Evolutionary conservation across 2,113 vertebrate genomes (phyloP).

Genomic region (Oryctolagus cuniculus): mOryCun1.1 NC_091433.1:166480501-166481000

Average conservation of each 20-base stretch:
- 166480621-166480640: neutral
- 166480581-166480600: neutral
- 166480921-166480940: neutral
- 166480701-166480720: neutral
- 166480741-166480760: neutral
- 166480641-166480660: neutral
- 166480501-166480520: neutral
- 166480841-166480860: neutral
- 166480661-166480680: neutral
- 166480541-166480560: constrained; percentile 28
- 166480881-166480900: neutral
- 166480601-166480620: neutral
- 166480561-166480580: neutral
- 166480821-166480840: neutral
- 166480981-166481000: no score
- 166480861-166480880: neutral
- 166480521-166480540: neutral
- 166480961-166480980: neutral
- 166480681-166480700: neutral
- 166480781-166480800: neutral
- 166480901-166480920: neutral
- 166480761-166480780: neutral
- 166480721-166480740: neutral
- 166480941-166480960: neutral
- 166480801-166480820: neutral